Evolutionary conservation across 2,888 invertebrate species (phyloP).

Genomic region (Nectonema munidae): DNA sequence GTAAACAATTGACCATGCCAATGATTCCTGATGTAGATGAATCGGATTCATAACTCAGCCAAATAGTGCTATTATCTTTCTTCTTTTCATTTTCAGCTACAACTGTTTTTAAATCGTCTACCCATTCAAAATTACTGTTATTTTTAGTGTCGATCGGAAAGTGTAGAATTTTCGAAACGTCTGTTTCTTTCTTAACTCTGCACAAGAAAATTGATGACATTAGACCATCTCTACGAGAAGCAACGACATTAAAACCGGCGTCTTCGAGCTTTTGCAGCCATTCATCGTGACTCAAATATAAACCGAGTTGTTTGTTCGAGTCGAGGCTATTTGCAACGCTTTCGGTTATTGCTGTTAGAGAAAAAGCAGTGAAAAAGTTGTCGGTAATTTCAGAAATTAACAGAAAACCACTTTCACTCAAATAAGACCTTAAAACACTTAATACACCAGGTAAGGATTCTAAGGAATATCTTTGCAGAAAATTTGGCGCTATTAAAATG

Average conservation of each 20-base stretch:
- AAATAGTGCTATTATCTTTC: slow-evolving; percentile 25
- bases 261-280: slow-evolving; percentile 19
- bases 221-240: slow-evolving; percentile 11
- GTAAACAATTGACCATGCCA: slow-evolving; percentile 59
- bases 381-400: slow-evolving; percentile 24
- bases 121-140: slow-evolving; percentile 30
- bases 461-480: too few species aligned
- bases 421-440: slow-evolving; percentile 16
- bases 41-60: slow-evolving; percentile 36
- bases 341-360: slow-evolving; percentile 17
- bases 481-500: too few species aligned
- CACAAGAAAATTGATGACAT: slow-evolving; percentile 14
- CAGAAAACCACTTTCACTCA: slow-evolving; percentile 24
- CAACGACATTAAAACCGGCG: slow-evolving; percentile 19
- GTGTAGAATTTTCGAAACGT: neutral
- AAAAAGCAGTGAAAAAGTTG: slow-evolving; percentile 20
- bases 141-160: neutral
- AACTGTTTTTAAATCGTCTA: slow-evolving; percentile 41
- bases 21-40: slow-evolving; percentile 40
- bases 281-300: slow-evolving; percentile 19
- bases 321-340: slow-evolving; percentile 15
- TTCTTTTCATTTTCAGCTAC: slow-evolving; percentile 33
- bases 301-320: slow-evolving; percentile 18
- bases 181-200: neutral
- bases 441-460: too few species aligned